phyloP scores from a whole-genome alignment of 2,797 vertebrate species.

The Silurus lanzhouensis region DNA sequence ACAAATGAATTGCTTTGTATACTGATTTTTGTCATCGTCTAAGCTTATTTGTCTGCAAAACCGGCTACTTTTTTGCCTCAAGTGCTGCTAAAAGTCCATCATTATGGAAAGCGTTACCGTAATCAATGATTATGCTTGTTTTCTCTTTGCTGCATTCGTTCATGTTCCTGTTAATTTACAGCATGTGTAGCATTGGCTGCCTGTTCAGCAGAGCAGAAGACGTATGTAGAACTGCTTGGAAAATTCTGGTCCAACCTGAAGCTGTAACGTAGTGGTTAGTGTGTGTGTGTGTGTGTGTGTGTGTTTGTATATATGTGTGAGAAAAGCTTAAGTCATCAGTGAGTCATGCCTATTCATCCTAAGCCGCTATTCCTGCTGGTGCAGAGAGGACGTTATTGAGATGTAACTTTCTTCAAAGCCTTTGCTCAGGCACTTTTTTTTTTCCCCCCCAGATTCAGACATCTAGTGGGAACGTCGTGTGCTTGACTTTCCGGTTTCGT shows the following conservation, averaged over 20 bases:
- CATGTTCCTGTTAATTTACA: neutral
- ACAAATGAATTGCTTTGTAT: too few relatives aligned
- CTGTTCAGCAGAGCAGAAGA: neutral
- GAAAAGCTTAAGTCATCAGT: conserved; percentile 37
- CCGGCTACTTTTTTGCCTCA: too few relatives aligned
- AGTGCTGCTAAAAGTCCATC: too few relatives aligned
- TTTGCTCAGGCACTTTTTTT: neutral
- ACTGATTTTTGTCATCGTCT: too few relatives aligned
- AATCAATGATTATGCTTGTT: too few relatives aligned
- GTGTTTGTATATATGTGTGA: conserved; percentile 4
- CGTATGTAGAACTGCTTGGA: neutral
- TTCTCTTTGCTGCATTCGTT: neutral
- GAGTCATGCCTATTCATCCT: conserved; percentile 50
- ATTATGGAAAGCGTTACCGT: too few relatives aligned
- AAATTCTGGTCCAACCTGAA: neutral
- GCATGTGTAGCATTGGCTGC: neutral
- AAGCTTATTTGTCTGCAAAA: too few relatives aligned
- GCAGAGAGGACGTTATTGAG: conserved; percentile 49
- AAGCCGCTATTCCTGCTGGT: conserved; percentile 21
- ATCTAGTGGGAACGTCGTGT: neutral
- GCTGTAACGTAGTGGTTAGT: neutral
- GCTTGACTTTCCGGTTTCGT: neutral
- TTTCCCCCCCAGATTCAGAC: conserved; percentile 36
- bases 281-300: conserved; percentile 12
- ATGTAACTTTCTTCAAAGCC: conserved; percentile 44